Evolutionary conservation across 2,113 vertebrate genomes (phyloP).

Genomic region (Strix uralensis): DNA sequence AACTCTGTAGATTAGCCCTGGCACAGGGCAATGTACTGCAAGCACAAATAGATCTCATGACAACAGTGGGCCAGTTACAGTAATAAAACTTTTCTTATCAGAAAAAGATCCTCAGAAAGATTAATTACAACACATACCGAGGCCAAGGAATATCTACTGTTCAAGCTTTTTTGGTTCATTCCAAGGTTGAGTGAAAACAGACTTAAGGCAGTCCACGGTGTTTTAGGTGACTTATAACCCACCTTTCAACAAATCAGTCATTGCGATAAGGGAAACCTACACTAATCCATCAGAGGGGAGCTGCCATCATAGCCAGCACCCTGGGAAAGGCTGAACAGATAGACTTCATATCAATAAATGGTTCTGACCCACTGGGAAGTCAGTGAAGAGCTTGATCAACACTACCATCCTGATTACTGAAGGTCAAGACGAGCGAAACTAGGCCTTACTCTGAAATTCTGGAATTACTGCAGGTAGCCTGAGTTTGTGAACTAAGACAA

Average conservation of each 20-base stretch:
- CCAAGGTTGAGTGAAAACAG: neutral
- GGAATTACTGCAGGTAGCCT: neutral
- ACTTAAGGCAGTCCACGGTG: neutral
- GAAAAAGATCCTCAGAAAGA: slow-evolving; percentile 1
- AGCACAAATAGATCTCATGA: neutral
- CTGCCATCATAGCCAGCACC: neutral
- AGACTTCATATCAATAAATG: neutral
- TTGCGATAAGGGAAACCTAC: neutral
- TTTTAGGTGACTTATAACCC: neutral
- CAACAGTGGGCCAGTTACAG: neutral
- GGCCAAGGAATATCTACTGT: neutral
- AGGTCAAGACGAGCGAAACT: neutral
- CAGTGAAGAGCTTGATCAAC: neutral
- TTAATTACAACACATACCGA: neutral
- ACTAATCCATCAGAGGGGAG: neutral
- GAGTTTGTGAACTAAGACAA: neutral
- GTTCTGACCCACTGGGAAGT: neutral
- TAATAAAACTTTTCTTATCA: slow-evolving; percentile 20
- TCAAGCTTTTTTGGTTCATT: slow-evolving; percentile 5
- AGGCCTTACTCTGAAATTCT: neutral
- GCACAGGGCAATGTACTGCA: neutral
- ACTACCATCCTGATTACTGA: neutral
- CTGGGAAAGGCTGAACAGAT: neutral
- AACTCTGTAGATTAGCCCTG: neutral
- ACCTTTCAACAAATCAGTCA: neutral